These are phyloP conservation scores for Musca domestica DNA, from an alignment of 1,140 invertebrate genomes.

Conservation along the genomic window DNA sequence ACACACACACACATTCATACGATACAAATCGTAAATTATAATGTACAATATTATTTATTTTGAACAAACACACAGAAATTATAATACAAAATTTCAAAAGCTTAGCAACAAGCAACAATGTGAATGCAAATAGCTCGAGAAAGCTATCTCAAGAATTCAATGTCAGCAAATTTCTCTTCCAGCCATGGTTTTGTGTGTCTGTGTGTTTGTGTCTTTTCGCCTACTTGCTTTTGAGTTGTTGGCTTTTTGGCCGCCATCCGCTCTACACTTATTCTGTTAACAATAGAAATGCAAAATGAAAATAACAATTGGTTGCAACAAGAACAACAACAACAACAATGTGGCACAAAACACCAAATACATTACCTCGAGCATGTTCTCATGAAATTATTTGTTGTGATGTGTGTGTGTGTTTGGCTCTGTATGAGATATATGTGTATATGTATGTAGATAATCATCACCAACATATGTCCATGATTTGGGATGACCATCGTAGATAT, in stretches of 20 bases:
- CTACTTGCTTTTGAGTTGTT: neutral
- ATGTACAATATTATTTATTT: neutral
- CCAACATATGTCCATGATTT: no score
- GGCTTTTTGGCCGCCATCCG: neutral
- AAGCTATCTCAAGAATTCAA: slow-evolving; percentile 13
- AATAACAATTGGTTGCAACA: slow-evolving; percentile 12
- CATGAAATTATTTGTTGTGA: no score
- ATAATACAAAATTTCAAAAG: no score
- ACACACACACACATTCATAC: neutral
- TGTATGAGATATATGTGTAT: no score
- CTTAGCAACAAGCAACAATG: no score
- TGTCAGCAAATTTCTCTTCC: slow-evolving; percentile 12
- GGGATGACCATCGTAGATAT: no score
- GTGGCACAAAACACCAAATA: neutral
- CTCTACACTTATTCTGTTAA: neutral
- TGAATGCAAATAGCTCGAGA: neutral
- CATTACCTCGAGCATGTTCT: neutral
- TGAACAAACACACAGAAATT: no score
- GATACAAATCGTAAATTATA: slow-evolving; percentile 15
- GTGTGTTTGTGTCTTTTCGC: neutral
- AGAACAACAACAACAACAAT: neutral
- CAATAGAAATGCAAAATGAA: neutral
- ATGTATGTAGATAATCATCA: no score
- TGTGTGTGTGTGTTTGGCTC: no score
- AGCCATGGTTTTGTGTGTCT: neutral